Base-by-base conservation (phyloP, 2,797 vertebrate species). In the Lithobates sylvaticus region DNA sequence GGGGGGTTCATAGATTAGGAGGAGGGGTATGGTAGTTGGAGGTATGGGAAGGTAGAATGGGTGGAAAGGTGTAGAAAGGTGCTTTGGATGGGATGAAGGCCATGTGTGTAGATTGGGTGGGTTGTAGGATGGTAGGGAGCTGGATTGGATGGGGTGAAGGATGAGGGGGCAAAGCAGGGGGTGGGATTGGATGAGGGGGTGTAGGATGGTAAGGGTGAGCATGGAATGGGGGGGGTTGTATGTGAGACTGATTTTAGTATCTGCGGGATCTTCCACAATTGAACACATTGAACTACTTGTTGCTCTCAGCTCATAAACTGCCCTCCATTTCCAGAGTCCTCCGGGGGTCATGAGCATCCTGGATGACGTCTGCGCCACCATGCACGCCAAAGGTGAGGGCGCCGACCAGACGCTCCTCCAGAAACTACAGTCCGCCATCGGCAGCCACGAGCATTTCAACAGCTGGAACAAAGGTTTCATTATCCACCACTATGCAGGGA, bases 361-460 rank as follows among this genome's bases (percentile, higher is more conserved):
- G 89, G 96, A 96, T 7, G 96, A 96, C 0, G 95, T 96, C 5
- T 96, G 96, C 0, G 96, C 96, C 2, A 96, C 96, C 1, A 96
- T 96, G 96, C 96, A 96, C 29, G 96, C 96, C 27, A 96, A 96
- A 88, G 96, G 96, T 0, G 95, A 96, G 16, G 96, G 96, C 0
- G 96, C 96, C 0, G 96, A 96, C 79, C 94, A 95, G 91, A 96
- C 95, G 0, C 92, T 96, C 86, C 89, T 96, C 54, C 96, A 96
- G 92, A 96, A 96, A 67, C 93, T 96, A 0, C 95, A 96, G 91
- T 91, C 90, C 0, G 94, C 95, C 71, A 93, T 96, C 0, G 93
- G 95, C 44, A 86, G 89, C 1, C 95, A 96, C 13, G 92, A 96
- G 5, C 96, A 96, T 87, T 96, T 96, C 91, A 96, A 95, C 92